phyloP scores from a whole-genome alignment of 1,140 invertebrate genomes.

The Drosophila subpulchrella region DNA sequence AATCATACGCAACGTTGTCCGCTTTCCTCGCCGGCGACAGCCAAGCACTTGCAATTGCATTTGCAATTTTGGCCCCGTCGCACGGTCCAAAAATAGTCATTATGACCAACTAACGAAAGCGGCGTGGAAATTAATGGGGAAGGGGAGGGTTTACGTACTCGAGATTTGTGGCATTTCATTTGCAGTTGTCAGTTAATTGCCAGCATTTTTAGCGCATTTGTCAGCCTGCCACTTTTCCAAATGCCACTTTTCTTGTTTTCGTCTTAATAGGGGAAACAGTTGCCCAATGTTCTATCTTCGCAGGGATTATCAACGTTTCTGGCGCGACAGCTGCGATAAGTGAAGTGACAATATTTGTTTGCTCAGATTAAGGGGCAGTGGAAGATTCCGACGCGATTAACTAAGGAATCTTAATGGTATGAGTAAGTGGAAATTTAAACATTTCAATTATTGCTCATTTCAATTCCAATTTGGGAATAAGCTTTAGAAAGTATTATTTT shows the following conservation, averaged over 20 bases:
- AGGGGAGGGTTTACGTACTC: slow-evolving; percentile 16
- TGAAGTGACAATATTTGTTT: background rate
- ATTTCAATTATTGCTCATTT: too few species aligned
- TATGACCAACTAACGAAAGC: slow-evolving; percentile 57
- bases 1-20: slow-evolving; percentile 65
- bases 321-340: background rate
- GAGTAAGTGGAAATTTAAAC: too few species aligned
- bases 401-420: background rate
- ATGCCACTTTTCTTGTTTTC: slow-evolving; percentile 11
- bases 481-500: too few species aligned
- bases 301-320: background rate
- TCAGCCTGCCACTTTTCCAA: slow-evolving; percentile 24
- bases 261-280: background rate
- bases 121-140: background rate
- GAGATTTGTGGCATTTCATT: slow-evolving; percentile 43
- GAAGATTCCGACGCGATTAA: background rate
- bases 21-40: slow-evolving; percentile 44
- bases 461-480: too few species aligned
- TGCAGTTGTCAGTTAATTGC: slow-evolving; percentile 66
- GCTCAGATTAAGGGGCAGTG: background rate
- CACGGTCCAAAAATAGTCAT: slow-evolving; percentile 77
- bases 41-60: slow-evolving; percentile 24
- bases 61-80: slow-evolving; percentile 46
- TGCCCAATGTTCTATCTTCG: slow-evolving; percentile 16
- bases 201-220: slow-evolving; percentile 59